Evolutionary conservation across 2,888 invertebrate species (phyloP).

Genomic region (Hybos culiciformis): DNA sequence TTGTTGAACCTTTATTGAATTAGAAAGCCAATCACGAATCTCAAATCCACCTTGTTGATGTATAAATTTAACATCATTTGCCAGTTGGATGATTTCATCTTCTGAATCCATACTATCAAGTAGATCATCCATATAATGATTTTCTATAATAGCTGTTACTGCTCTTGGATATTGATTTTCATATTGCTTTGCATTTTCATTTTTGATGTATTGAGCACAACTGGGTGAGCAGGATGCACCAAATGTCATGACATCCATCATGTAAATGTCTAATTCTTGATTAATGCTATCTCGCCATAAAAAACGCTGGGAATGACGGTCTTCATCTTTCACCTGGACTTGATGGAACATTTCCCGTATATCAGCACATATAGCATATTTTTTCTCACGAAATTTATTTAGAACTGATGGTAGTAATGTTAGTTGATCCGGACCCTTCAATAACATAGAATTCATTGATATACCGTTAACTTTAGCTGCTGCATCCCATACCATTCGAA

Average conservation of each 20-base stretch:
- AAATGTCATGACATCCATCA: conserved; percentile 17
- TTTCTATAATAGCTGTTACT: conserved; percentile 9
- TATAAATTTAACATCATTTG: conserved; percentile 9
- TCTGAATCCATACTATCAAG: conserved; percentile 7
- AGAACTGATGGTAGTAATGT: conserved; percentile 24
- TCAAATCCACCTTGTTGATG: conserved; percentile 11
- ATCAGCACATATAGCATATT: conserved; percentile 23
- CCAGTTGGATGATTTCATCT: conserved; percentile 5
- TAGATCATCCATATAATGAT: conserved; percentile 13
- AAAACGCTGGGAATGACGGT: conserved; percentile 20
- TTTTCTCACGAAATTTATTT: conserved; percentile 25
- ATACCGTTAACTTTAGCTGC: conserved; percentile 19
- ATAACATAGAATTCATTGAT: conserved; percentile 20
- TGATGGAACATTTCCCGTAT: conserved; percentile 21
- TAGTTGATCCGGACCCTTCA: conserved; percentile 24
- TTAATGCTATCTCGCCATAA: conserved; percentile 15
- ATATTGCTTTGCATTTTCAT: conserved; percentile 11
- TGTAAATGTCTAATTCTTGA: conserved; percentile 13
- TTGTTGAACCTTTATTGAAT: conserved; percentile 8
- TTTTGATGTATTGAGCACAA: conserved; percentile 16
- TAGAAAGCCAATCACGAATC: conserved; percentile 14
- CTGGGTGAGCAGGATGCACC: conserved; percentile 17
- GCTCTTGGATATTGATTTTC: conserved; percentile 11
- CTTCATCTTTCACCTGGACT: conserved; percentile 17
- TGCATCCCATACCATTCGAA: conserved; percentile 24